Evolutionary conservation across 2,888 invertebrate genomes (phyloP), one percentile per base, ranked within the genome.

Genomic region (Drosophila pegasa): DNA sequence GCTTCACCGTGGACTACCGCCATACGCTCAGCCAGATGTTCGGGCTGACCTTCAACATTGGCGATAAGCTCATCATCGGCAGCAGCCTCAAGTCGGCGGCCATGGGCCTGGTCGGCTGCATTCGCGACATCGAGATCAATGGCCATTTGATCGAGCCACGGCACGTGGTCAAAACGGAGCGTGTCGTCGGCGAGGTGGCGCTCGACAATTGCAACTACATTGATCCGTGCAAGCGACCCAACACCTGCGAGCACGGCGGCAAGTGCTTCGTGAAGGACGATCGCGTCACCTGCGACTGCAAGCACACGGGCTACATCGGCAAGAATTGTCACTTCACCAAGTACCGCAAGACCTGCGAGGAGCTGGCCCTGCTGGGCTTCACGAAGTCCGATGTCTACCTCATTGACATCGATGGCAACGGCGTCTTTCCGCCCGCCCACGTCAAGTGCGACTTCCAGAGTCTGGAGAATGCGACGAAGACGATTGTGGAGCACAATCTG

Each of bases 251-350:
- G 87, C 98, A 98, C 90, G 97, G 96, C 1, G 98, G 98, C 0
- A 95, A 96, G 84, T 98, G 98, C 92, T 96, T 97, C 25, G 97
- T 98, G 0, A 95, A 96, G 88, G 97, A 98, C 90, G 97, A 97
- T 86, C 94, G 95, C 57, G 95, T 98, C 43, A 96, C 95, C 31
- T 98, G 98, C 90, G 97, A 98, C 88, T 98, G 98, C 91, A 95
- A 95, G 43, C 96, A 95, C 74, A 98, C 97, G 5, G 97, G 97
- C 0, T 98, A 98, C 89, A 96, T 96, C 47, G 98, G 98, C 10
- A 96, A 97, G 89, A 98, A 98, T 89, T 98, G 98, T 86, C 98
- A 98, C 90, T 98, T 98, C 84, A 98, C 98, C 1, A 95, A 96
- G 64, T 97, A 97, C 89, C 95, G 97, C 74, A 96, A 97, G 89